Evolutionary conservation across 1,140 invertebrate species (phyloP), one percentile per base, ranked within the genome.

Genomic region (Pseudomyrmex cubaensis): DNA sequence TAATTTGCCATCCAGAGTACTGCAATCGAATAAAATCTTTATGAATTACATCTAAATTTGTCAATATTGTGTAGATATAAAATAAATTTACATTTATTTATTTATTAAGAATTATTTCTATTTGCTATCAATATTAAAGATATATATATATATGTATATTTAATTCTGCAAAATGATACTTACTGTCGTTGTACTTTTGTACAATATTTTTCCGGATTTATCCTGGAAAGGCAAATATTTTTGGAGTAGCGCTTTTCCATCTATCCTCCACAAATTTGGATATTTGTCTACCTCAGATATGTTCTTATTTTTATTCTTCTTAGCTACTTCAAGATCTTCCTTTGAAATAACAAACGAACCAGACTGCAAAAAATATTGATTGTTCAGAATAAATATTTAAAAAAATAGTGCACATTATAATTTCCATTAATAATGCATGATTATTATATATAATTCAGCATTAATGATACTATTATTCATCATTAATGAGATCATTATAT

Each of bases 151-250:
- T 25, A 25, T 25, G 25, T 67, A 69, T 10, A 66, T 48, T 7
- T n/a, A 22, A 15, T 54, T 76, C n/a, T 52, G 2, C 20, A 22
- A 10, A 57, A 56, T 25, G 1, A 56, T 62, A 90, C 95, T 95
- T 95, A 97, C 97, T 90, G 97, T 96, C 90, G 96, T 97, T 89
- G 96, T 97, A 90, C 96, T 97, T 95, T 96, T 97, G 91, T 97
- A 97, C 86, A 96, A 92, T 64, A 96, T 95, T 93, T 96, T 96
- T 62, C 95, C 96, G 92, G 35, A 35, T 35, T 96, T 95, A 87
- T 96, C 96, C 91, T 96, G 95, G 91, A 96, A 96, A 56, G 96
- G 96, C 92, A 97, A 95, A 93, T 96, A 97, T 93, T 97, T 97
- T 93, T 97, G 97, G 64, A 97, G 93, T 75, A 97, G 93, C 25